A percentile compares a stretch with the other conserved stretches of the same genome.
phyloP scores from a whole-genome alignment of 2,888 invertebrate genomes.

The Dicycla oo region DNA sequence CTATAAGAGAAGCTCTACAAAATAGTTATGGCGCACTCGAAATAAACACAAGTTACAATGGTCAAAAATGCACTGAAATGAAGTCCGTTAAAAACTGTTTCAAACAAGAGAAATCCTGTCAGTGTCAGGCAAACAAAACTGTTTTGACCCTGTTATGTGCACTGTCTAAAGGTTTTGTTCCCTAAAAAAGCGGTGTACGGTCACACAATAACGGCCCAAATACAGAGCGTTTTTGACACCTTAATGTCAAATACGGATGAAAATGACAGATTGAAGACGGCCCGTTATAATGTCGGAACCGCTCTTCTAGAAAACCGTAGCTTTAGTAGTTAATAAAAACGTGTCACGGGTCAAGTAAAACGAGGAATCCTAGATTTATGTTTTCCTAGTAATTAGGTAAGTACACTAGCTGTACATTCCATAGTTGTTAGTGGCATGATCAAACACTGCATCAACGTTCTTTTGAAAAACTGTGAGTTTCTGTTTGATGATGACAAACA shows the following conservation, averaged over 20 bases:
- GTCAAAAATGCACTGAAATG: background rate
- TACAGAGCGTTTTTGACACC: background rate
- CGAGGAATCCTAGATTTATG: constrained; percentile 2
- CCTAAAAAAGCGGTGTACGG: background rate
- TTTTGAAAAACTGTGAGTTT: constrained; percentile 30
- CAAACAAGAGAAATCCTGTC: background rate
- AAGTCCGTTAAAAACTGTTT: too few species aligned
- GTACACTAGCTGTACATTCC: constrained; percentile 4
- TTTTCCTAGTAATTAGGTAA: constrained; percentile 17
- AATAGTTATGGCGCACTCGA: background rate
- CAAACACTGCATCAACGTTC: constrained; percentile 35
- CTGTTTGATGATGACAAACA: constrained; percentile 33
- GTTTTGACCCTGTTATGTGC: background rate
- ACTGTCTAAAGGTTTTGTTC: background rate
- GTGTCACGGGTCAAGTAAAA: background rate
- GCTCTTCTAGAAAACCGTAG: background rate
- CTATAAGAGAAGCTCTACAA: background rate
- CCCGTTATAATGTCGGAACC: too few species aligned
- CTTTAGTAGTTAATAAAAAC: background rate
- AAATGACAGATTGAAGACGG: background rate
- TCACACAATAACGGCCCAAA: background rate
- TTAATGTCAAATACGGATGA: background rate
- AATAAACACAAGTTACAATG: background rate
- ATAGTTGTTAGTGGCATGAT: background rate
- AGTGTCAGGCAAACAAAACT: too few species aligned